Base-by-base conservation (phyloP, 2,888 invertebrate species). In the Mechanitis mazaeus region DNA sequence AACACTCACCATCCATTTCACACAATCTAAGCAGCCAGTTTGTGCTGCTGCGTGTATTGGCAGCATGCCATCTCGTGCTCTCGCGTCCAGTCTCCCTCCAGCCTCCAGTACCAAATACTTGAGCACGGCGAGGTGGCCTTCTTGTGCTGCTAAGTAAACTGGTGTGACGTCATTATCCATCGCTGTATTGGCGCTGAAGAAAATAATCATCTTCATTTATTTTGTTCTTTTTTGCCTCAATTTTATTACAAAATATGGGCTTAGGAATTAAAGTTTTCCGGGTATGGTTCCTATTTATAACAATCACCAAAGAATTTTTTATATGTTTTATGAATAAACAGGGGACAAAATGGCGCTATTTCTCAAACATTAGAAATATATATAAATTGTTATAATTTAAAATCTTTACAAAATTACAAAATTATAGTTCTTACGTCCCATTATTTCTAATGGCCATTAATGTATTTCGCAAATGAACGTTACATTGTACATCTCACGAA, bases 131-230 rank as follows among this genome's bases (percentile, higher is more conserved):
- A 96, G 88, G 81, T 96, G 96, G 1, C 97, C 96, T 77, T 96
- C 96, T 85, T 97, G 96, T 1, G 96, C 95, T 11, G 97, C 96
- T 75, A 97, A 88, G 84, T 97, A 97, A 45, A 96, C 95, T 55
- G 96, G 95, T 45, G 96, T 96, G 72, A 96, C 96, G 84, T 96
- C 96, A 85, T 96, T 96, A 88, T 96, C 96, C 95, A 96, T 96
- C 84, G 96, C 96, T 72, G 95, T 94, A 88, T 97, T 96, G 71
- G 96, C 96, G 88, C 96, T 95, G 91, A 33, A 20, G 31, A 55
- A 35, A 3, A 31, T 59, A 28, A 28, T 47, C 31, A 31, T 47
- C 5, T 47, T n/a, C 20, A 50, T 31, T 50, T 50, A 6, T 31
- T 7, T 50, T 47, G n/a, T 6, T 3, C 5, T 50, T 3, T 28